A percentile compares a stretch with the other conserved stretches of the same genome.
Conservation (phyloP, 2,888 invertebrate genomes). For the Gonocerus acuteangulatus region DNA sequence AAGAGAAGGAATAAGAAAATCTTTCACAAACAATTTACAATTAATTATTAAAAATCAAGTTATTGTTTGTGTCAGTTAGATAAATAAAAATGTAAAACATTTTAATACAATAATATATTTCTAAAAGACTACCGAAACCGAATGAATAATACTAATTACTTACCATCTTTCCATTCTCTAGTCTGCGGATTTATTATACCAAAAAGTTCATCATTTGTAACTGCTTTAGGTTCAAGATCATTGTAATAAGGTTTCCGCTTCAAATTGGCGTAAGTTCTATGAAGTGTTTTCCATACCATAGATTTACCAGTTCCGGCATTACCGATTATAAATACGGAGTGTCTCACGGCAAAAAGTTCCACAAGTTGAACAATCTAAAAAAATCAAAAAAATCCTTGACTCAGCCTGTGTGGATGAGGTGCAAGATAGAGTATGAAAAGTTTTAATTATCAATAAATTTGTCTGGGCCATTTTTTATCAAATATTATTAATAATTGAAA, state of each 20-base stretch:
- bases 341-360: constrained; percentile 85
- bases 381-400: not conserved
- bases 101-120: too few species aligned
- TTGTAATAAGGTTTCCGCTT: constrained; percentile 75
- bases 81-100: too few species aligned
- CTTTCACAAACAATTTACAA: too few species aligned
- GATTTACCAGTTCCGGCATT: constrained; percentile 87
- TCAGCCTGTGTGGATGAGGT: too few species aligned
- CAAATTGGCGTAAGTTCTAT: constrained; percentile 72
- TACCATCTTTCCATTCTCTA: constrained; percentile 81
- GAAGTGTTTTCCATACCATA: constrained; percentile 85
- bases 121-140: not conserved
- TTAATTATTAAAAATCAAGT: too few species aligned
- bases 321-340: constrained; percentile 83
- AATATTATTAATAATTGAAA: too few species aligned
- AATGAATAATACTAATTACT: not conserved
- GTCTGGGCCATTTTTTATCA: too few species aligned
- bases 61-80: too few species aligned
- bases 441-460: too few species aligned
- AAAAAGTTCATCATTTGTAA: constrained; percentile 90
- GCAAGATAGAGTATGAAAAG: too few species aligned
- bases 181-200: constrained; percentile 90
- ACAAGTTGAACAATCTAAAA: constrained; percentile 78
- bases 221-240: constrained; percentile 92
- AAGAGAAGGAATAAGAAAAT: too few species aligned